phyloP scores from a whole-genome alignment of 2,113 vertebrate genomes.

The Grammomys dolichurus region DNA sequence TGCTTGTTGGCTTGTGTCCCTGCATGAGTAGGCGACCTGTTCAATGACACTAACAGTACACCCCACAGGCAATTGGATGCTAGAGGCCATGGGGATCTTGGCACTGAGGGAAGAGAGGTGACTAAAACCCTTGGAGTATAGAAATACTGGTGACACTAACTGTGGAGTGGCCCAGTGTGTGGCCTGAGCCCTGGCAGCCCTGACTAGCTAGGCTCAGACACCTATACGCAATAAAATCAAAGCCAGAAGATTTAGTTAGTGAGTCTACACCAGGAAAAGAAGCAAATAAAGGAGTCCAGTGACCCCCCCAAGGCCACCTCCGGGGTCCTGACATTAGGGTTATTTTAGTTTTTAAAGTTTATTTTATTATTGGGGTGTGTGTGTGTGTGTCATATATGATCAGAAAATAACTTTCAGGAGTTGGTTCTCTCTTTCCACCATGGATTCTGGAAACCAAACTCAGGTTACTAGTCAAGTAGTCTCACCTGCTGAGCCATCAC shows the following conservation, averaged over 20 bases:
- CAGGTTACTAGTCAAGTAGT: background rate
- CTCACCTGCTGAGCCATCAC: background rate
- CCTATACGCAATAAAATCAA: background rate
- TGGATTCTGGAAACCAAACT: background rate
- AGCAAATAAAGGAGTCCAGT: background rate
- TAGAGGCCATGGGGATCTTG: background rate
- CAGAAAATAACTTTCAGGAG: background rate
- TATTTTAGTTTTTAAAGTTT: background rate
- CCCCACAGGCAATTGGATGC: rapidly evolving
- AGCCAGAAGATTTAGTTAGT: background rate
- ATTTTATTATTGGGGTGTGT: background rate
- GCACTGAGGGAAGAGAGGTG: rapidly evolving
- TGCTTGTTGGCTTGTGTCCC: background rate
- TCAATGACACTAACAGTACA: rapidly evolving
- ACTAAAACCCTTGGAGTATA: too few relatives aligned
- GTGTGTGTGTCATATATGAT: background rate
- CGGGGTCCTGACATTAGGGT: background rate
- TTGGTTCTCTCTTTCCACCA: background rate
- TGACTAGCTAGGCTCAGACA: background rate
- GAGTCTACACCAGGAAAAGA: background rate
- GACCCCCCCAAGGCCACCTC: background rate
- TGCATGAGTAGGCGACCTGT: background rate
- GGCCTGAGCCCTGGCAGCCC: background rate
- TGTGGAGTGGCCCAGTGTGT: background rate
- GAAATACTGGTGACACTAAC: background rate